Base-by-base conservation (phyloP, 2,113 vertebrate genomes). In the Ciconia boyciana region DNA sequence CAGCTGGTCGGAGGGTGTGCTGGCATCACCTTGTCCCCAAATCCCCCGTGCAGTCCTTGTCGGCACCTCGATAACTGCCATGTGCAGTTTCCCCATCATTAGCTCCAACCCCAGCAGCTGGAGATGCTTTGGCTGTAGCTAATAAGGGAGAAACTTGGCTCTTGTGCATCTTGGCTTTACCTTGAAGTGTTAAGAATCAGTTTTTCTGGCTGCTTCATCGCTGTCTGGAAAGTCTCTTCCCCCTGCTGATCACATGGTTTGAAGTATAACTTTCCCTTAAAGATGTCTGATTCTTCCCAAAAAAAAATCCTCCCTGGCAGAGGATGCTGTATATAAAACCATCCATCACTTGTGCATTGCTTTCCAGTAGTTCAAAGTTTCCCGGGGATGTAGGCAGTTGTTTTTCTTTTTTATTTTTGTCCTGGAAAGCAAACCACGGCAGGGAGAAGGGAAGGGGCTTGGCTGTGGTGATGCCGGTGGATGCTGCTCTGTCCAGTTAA, bases 1-100 rank as follows among this genome's bases (percentile, higher is more conserved):
- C 16, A 24, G 46, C 19, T 1, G 0, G 4, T 22, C 5, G 3
- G 49, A 4, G 29, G 10, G 7, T 34, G 34, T 0, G 12, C 11
- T 5, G 48, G 18, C 43, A 1, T 1, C 15, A 0, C 64, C 14
- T 12, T 8, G 6, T 4, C 14, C 76, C 88, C 55, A 4, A 3
- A n/a, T 18, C 20, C 41, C 13, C 14, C 0, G 6, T 0, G 20
- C 0, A 9, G 4, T 5, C 48, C 71, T 10, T 0, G 3, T 1
- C 0, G 8, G 24, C 10, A 0, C 7, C 62, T 71, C 6, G 1
- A 6, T 7, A 26, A 11, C 2, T 7, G 1, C 49, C 7, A 0
- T 2, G 0, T 5, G 60, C 6, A 0, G 9, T 4, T 34, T 57
- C 44, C 16, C 71, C 76, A 0, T 3, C 4, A 0, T 2, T 9